These are phyloP conservation scores for Labroides dimidiatus DNA, from an alignment of 2,797 vertebrate species.

Conservation along the genomic window DNA sequence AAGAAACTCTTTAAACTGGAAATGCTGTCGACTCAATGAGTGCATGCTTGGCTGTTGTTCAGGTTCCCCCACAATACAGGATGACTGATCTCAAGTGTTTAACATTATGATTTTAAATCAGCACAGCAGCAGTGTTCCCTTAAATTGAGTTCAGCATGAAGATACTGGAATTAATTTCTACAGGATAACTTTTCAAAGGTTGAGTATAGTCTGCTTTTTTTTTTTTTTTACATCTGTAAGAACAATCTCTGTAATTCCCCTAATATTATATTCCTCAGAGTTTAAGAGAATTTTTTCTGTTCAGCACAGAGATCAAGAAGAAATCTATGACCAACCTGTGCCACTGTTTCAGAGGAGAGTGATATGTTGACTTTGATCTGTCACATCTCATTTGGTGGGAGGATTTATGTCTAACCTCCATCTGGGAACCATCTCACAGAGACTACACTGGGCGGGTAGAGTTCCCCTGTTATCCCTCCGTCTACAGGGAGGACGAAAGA, in stretches of 20 bases:
- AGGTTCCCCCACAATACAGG: no score
- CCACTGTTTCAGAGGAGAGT: conserved; percentile 30
- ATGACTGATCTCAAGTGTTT: no score
- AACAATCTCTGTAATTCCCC: not conserved
- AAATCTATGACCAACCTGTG: conserved; percentile 34
- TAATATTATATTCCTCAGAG: not conserved
- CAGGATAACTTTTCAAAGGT: no score
- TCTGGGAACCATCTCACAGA: conserved; percentile 77
- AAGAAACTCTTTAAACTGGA: no score
- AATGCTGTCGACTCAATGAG: no score
- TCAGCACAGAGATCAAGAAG: conserved; percentile 7
- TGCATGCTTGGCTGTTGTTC: no score
- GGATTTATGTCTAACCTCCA: conserved; percentile 65
- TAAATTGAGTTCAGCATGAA: no score
- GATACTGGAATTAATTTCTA: not conserved
- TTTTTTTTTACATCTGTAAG: not conserved
- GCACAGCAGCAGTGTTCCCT: no score
- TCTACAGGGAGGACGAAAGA: conserved; percentile 17
- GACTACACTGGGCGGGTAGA: conserved; percentile 40
- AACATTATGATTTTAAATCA: no score
- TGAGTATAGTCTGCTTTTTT: not conserved
- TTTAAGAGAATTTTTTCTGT: not conserved
- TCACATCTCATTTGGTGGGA: conserved; percentile 56
- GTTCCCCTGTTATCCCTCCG: conserved; percentile 51
- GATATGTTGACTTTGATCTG: conserved; percentile 60